phyloP scores from a whole-genome alignment of 1,140 invertebrate species.

The Globodera ellingtonae region DNA sequence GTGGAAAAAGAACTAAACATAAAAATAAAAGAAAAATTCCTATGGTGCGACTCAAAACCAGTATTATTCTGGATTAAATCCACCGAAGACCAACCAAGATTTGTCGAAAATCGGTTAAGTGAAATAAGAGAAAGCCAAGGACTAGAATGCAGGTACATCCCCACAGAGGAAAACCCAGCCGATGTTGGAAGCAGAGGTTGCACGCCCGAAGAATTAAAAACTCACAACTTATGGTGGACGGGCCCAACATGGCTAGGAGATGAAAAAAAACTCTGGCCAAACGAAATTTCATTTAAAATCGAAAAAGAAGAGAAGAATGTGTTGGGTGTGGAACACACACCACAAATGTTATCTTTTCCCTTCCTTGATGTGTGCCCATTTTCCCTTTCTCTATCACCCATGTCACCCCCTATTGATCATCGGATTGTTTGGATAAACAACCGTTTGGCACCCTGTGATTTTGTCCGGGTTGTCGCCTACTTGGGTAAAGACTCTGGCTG shows the following conservation, averaged over 20 bases:
- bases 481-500: too few relatives aligned
- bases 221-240: neutral
- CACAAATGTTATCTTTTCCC: too few relatives aligned
- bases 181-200: constrained; percentile 3
- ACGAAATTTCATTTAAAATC: neutral
- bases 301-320: neutral
- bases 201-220: constrained; percentile 2
- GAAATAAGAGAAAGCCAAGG: neutral
- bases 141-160: neutral
- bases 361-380: too few relatives aligned
- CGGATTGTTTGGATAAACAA: too few relatives aligned
- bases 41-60: constrained; percentile 13
- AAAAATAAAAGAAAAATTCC: neutral
- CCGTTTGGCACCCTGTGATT: too few relatives aligned
- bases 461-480: too few relatives aligned
- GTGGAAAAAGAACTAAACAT: neutral
- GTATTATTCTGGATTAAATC: neutral
- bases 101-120: neutral
- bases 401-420: too few relatives aligned
- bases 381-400: too few relatives aligned
- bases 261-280: neutral
- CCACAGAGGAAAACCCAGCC: neutral
- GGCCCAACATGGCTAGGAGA: neutral
- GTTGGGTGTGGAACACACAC: too few relatives aligned
- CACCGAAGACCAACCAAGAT: neutral